phyloP scores from a whole-genome alignment of 2,888 invertebrate species.

The Platynereis dumerilii region DNA sequence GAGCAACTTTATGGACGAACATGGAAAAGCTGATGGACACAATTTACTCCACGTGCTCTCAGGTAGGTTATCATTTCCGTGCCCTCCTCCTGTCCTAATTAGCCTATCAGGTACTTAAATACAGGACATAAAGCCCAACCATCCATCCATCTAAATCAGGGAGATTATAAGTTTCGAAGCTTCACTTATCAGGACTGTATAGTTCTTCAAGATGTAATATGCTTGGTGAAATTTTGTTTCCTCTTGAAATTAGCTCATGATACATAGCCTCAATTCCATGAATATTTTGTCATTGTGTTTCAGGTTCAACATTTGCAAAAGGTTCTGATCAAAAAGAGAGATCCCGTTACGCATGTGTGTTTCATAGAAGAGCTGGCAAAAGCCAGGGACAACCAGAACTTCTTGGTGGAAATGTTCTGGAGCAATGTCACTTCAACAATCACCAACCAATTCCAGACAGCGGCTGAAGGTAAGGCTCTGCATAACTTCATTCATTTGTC shows the following conservation, averaged over 20 bases:
- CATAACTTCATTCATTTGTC: too few species aligned
- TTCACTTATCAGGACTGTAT: too few species aligned
- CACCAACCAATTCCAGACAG: conserved; percentile 64
- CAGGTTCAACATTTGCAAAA: conserved; percentile 66
- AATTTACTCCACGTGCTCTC: conserved; percentile 62
- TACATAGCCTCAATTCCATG: too few species aligned
- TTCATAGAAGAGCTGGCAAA: conserved; percentile 68
- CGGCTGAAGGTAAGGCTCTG: conserved; percentile 62
- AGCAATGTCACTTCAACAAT: conserved; percentile 66
- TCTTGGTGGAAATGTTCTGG: conserved; percentile 67
- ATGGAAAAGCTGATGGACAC: conserved; percentile 85
- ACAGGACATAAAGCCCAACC: too few species aligned
- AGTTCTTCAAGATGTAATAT: too few species aligned
- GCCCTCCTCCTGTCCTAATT: too few species aligned
- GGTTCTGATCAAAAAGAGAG: conserved; percentile 67
- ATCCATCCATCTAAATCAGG: too few species aligned
- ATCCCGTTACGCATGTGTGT: conserved; percentile 66
- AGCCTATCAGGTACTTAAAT: too few species aligned
- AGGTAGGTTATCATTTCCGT: conserved; percentile 48
- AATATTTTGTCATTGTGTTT: conserved; percentile 6
- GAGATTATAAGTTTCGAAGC: too few species aligned
- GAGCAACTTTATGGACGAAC: conserved; percentile 83
- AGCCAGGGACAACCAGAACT: conserved; percentile 30
- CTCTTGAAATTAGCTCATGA: too few species aligned
- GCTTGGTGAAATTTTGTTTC: too few species aligned